These are phyloP conservation scores for Seira ritae DNA, from an alignment of 2,888 invertebrate species.

Conservation along the genomic window DNA sequence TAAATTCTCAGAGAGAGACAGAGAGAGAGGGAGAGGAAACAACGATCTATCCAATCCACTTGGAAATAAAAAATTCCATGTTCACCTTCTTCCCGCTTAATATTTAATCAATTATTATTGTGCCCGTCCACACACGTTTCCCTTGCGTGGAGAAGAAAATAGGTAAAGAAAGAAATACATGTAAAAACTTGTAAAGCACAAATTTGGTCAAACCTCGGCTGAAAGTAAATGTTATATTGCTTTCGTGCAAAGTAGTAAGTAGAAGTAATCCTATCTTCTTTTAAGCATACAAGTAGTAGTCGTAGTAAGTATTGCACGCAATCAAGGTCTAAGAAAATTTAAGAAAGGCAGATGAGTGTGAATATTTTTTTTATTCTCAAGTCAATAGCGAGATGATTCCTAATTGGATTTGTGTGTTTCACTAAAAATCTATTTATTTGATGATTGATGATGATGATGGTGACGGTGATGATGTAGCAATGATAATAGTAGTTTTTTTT, in stretches of 20 bases:
- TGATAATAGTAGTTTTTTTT: not conserved
- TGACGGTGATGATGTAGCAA: constrained; percentile 37
- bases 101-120: not conserved
- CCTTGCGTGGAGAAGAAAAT: not conserved
- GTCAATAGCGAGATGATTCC: not conserved
- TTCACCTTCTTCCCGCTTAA: not conserved
- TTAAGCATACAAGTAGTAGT: not conserved
- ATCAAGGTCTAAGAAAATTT: not conserved
- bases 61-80: not conserved
- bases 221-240: constrained; percentile 7
- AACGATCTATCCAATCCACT: too few species aligned
- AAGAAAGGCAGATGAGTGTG: constrained; percentile 15
- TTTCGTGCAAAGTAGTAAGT: not conserved
- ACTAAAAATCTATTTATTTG: constrained; percentile 29
- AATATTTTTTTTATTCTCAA: not conserved
- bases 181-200: constrained; percentile 11
- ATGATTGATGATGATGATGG: constrained; percentile 51
- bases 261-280: not conserved
- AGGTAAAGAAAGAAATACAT: not conserved
- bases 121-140: not conserved
- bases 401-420: not conserved
- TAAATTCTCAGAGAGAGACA: too few species aligned
- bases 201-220: not conserved
- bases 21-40: too few species aligned
- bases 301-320: not conserved